These are phyloP conservation scores for Cyclura pinguis DNA, from an alignment of 2,797 vertebrate genomes.

Conservation along the genomic window DNA sequence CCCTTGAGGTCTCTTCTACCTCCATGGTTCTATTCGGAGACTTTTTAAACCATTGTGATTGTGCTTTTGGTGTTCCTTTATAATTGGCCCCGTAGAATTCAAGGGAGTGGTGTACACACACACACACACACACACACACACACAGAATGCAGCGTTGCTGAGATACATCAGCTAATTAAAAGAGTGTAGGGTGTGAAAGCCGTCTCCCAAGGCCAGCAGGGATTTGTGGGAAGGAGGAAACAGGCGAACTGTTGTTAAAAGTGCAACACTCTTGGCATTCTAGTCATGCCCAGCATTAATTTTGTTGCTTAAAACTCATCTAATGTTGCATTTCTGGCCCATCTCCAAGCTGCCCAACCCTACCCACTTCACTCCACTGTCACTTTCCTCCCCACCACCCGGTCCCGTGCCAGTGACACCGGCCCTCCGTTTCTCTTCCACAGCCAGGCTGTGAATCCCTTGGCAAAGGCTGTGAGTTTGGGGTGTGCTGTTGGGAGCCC, in stretches of 20 bases:
- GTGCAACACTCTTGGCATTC: not conserved
- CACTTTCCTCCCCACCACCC: not conserved
- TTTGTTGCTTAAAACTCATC: not conserved
- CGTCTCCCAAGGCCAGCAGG: not conserved
- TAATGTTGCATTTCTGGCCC: not conserved
- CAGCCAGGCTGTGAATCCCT: not conserved
- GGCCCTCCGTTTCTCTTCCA: not conserved
- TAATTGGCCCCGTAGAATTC: too few species aligned
- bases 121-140: too few species aligned
- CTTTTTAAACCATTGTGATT: too few species aligned
- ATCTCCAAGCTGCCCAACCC: too few species aligned
- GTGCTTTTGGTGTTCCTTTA: too few species aligned
- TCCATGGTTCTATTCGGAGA: too few species aligned
- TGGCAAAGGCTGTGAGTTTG: not conserved
- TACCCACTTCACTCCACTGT: too few species aligned
- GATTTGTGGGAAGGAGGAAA: not conserved
- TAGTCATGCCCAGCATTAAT: not conserved
- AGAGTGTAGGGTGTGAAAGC: not conserved
- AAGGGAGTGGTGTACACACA: too few species aligned
- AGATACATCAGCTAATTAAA: conserved; percentile 27
- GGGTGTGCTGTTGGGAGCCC: not conserved
- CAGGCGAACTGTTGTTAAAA: not conserved
- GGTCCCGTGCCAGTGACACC: not conserved
- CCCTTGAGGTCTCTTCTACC: too few species aligned
- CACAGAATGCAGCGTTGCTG: not conserved